Conservation (phyloP, 2,888 invertebrate species). For the Lasiommata megera region DNA sequence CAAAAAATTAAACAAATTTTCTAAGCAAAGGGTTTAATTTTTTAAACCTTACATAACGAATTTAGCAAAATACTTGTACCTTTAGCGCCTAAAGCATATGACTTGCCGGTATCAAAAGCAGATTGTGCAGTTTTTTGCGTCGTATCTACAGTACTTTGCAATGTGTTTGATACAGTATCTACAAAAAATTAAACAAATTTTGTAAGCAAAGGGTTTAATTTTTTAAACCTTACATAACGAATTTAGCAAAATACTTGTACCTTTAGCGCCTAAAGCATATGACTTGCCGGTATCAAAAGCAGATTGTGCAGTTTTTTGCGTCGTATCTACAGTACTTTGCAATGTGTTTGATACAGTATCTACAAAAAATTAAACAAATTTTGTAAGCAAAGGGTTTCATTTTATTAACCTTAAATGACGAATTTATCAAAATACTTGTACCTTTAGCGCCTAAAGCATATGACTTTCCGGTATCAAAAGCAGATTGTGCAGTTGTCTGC, state of each 20-base stretch:
- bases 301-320: slow-evolving; percentile 46
- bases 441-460: slow-evolving; percentile 29
- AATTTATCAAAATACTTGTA: slow-evolving; percentile 9
- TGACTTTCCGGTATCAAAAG: slow-evolving; percentile 38
- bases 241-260: too few species aligned
- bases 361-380: slow-evolving; percentile 17
- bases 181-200: too few species aligned
- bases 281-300: slow-evolving; percentile 52
- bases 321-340: slow-evolving; percentile 50
- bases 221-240: too few species aligned
- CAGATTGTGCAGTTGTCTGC: slow-evolving; percentile 48
- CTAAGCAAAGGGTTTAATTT: slow-evolving; percentile 42
- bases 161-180: slow-evolving; percentile 40
- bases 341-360: slow-evolving; percentile 53
- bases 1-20: slow-evolving; percentile 41
- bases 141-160: slow-evolving; percentile 36
- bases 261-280: slow-evolving; percentile 53
- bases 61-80: slow-evolving; percentile 20
- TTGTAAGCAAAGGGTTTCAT: neutral
- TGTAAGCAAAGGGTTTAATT: too few species aligned
- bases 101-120: slow-evolving; percentile 41
- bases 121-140: slow-evolving; percentile 49
- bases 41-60: neutral
- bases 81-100: slow-evolving; percentile 20
- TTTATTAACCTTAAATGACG: neutral